Evolutionary conservation across 2,113 vertebrate species (phyloP), one percentile per base, ranked within the genome.

Genomic region (Desmodus rotundus): DNA sequence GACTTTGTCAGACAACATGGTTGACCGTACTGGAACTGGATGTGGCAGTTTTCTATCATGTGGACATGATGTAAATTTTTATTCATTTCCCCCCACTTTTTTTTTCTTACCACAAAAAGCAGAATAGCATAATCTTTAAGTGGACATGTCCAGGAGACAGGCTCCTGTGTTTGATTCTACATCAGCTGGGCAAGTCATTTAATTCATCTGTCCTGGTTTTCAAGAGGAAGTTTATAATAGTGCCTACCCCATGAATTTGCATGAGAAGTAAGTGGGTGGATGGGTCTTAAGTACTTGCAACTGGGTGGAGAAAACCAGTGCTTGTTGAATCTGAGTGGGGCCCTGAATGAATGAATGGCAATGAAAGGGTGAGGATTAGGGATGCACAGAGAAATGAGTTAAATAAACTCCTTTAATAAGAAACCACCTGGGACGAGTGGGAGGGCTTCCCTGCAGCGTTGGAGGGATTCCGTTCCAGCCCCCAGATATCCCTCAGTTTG

Each of bases 371-470:
- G 38, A 28, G 26, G 33, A 9, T 28, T 13, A 74, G 58, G 56
- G 9, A 19, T 31, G 41, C 47, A 68, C 82, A 56, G 28, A 54
- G 54, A 28, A 81, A 4, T 1, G 2, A 38, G 50, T 87, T 89
- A 94, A 95, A 95, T 82, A 91, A 96, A 95, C 41, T 87, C 72
- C 84, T 96, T 96, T 97, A 96, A 91, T 96, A 89, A 85, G 93
- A 94, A 96, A 95, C n/a, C 36, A 54, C 77, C 52, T 31, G 43
- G 9, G 45, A 80, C 17, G 17, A 63, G 50, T 56, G 45, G 26
- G 43, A 78, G 33, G 16, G 47, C 47, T 63, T 26, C 56, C 33
- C 20, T 50, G 38, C 36, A 38, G 43, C 24, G 10, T 47, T 67
- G 56, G 38, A 22, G 28, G 47, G 47, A 19, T 58, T 70, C 63